Base-by-base conservation (phyloP, 2,888 invertebrate genomes). In the Caenorhabditis imperialis region DNA sequence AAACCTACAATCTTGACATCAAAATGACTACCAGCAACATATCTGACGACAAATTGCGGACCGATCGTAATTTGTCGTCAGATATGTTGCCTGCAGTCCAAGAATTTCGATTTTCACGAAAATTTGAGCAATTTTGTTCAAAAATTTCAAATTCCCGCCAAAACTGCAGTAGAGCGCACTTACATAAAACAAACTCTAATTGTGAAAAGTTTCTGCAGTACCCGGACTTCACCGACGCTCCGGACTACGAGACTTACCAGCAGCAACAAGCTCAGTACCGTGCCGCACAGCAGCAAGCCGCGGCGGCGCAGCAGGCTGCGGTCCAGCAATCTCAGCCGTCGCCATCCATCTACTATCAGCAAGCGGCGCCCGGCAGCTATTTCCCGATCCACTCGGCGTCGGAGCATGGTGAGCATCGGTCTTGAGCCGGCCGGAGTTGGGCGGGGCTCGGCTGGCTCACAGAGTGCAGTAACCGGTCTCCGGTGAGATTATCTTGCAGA, bases 401-500 rank as follows among this genome's bases (percentile, higher is more conserved):
- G 10, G 65, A 65, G 35, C 65, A 65, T 65, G 65, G 65, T 65
- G 35, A 12, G 22, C 16, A 27, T 22, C 5, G 45, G 14, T 23
- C 23, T 23, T 8, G 7, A 6, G 2, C 7, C 4, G n/a, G n/a
- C n/a, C n/a, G n/a, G n/a, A n/a, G n/a, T n/a, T n/a, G n/a, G n/a
- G n/a, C n/a, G n/a, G n/a, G n/a, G n/a, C n/a, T n/a, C n/a, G n/a
- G n/a, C n/a, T n/a, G n/a, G n/a, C 37, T 6, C 22, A 22, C 23
- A 5, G 6, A 44, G 16, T 7, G 12, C 14, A 16, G 33, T 30
- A 65, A 65, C 42, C 48, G 55, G 47, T 48, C 35, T 35, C 35
- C 35, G 55, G 65, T 48, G 65, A 65, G 65, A 65, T 65, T 65
- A 57, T 50, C 65, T 65, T 65, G 20, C 65, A 65, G 65, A 65